Base-by-base conservation (phyloP, 2,797 vertebrate species). In the Spheniscus humboldti region DNA sequence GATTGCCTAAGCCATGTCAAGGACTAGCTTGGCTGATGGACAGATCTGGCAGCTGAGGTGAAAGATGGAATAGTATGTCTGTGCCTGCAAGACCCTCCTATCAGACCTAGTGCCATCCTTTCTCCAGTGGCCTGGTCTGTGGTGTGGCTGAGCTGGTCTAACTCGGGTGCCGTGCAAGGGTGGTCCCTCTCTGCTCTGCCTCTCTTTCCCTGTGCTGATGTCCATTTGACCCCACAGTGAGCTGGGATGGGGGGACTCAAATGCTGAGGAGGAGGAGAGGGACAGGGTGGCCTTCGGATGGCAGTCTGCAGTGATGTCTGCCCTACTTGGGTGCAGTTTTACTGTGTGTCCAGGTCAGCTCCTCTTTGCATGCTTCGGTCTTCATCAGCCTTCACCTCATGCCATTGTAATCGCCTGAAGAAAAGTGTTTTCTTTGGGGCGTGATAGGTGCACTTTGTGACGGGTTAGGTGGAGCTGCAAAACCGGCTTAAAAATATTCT, bases 371-470 rank as follows among this genome's bases (percentile, higher is more conserved):
- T 41, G 9, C 68, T 69, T 74, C 2, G 1, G 11, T 75, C 41
- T 35, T 71, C 53, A 39, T 37, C 43, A 75, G 48, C 55, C 18
- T 84, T 84, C 41, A 14, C 50, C 22, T 69, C 11, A 3, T 20
- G 37, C 67, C 4, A 2, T 5, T 37, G 53, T 63, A 56, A 50
- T 56, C 1, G 1, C 63, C 14, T 24, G 11, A 60, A 64, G 31
- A 53, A 39, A 68, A 84, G 25, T 13, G 11, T 50, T 85, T 69
- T 69, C 33, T 47, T 20, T 48, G 56, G 20, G 35, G 4, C 3
- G 1, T 28, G 48, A 39, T 41, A 27, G 27, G 59, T 50, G 27
- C 5, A 1, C 28, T 66, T 72, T 0, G 0, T 11, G 55, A 17
- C 50, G 59, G 35, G 20, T 69, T 56, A 25, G 64, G 27, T 56